phyloP scores from a whole-genome alignment of 2,113 vertebrate species.

The Oncorhynchus gorbuscha region DNA sequence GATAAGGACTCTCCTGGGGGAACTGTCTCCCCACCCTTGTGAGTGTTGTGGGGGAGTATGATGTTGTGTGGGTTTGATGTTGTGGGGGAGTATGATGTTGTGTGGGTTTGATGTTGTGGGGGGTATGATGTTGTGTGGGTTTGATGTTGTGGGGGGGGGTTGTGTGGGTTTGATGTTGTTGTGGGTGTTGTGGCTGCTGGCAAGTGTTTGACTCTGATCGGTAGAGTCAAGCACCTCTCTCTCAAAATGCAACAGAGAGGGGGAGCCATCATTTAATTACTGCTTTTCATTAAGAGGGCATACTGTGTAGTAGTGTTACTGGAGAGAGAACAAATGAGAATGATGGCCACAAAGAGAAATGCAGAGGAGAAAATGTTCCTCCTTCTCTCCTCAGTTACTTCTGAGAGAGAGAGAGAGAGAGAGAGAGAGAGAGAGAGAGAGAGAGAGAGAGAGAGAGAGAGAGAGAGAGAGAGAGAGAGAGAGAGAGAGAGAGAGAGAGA shows the following conservation, averaged over 20 bases:
- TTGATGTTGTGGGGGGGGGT: too few relatives aligned
- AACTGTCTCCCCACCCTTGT: constrained; percentile 4
- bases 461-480: constrained; percentile 42
- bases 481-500: constrained; percentile 42
- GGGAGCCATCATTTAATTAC: constrained; percentile 52
- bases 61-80: too few relatives aligned
- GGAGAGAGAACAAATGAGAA: constrained; percentile 7
- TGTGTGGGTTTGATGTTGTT: neutral
- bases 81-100: too few relatives aligned
- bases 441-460: constrained; percentile 42
- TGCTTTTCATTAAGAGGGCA: constrained; percentile 31
- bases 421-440: constrained; percentile 42
- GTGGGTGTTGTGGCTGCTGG: constrained; percentile 26
- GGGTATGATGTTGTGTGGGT: too few relatives aligned
- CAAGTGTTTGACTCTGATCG: constrained; percentile 31
- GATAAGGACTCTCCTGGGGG: neutral
- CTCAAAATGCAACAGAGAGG: constrained; percentile 26
- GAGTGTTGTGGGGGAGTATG: neutral
- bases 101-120: too few relatives aligned
- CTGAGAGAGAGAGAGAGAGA: constrained; percentile 37
- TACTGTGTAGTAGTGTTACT: neutral
- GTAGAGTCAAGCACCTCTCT: constrained; percentile 36
- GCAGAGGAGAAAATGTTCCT: constrained; percentile 2
- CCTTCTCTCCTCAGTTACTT: neutral
- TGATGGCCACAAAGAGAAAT: neutral